Percentiles rank a stretch among this genome's conserved stretches.
phyloP scores from a whole-genome alignment of 2,797 vertebrate species.

The Brachymystax lenok region DNA sequence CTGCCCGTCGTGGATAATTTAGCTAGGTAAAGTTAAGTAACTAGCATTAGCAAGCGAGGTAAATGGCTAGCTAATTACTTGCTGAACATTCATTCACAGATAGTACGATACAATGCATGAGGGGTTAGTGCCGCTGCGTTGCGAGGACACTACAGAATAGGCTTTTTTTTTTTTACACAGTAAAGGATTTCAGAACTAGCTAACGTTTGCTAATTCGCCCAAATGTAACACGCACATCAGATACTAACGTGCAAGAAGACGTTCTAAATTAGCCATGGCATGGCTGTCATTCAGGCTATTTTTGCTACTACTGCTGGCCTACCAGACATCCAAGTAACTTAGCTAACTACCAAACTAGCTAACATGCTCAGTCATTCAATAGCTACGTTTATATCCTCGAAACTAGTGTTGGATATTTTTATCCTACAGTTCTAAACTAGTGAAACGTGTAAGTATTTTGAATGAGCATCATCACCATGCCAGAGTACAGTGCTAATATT shows the following conservation, averaged over 20 bases:
- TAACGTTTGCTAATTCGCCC: neutral
- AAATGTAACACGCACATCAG: neutral
- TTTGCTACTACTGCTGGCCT: neutral
- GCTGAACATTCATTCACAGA: too few relatives aligned
- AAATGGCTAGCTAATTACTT: too few relatives aligned
- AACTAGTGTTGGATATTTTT: neutral
- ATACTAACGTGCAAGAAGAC: too few relatives aligned
- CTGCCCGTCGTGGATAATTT: neutral
- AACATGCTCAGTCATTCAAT: neutral
- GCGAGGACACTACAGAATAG: too few relatives aligned
- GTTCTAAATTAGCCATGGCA: too few relatives aligned
- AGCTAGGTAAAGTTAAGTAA: neutral
- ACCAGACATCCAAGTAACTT: neutral
- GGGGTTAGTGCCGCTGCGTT: too few relatives aligned
- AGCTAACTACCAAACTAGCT: neutral
- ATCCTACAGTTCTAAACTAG: neutral
- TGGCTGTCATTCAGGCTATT: too few relatives aligned
- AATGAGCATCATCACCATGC: slow-evolving; percentile 3
- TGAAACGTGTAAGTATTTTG: neutral
- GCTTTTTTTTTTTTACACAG: too few relatives aligned
- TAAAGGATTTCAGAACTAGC: too few relatives aligned
- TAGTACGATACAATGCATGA: too few relatives aligned
- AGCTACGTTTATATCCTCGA: neutral
- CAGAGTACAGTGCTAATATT: neutral
- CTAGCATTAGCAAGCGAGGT: neutral